A percentile compares a stretch with the other conserved stretches of the same genome.
These are phyloP conservation scores for Ophioninae sp. DNA, from an alignment of 2,888 invertebrate species.

Conservation along the genomic window DNA sequence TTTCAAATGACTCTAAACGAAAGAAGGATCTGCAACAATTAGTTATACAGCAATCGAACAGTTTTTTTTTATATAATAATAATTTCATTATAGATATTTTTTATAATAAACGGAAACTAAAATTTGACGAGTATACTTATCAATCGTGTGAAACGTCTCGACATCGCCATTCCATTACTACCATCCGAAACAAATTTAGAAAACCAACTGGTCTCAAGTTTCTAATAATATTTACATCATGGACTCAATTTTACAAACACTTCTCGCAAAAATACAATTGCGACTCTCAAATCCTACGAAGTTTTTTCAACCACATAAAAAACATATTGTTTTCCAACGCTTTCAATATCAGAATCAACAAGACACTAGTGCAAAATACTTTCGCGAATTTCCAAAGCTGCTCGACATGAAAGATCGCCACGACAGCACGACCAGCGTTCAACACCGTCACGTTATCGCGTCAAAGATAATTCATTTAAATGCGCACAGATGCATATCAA, in stretches of 20 bases:
- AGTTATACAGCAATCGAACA: too few species aligned
- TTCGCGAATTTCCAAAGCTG: neutral
- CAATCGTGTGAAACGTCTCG: too few species aligned
- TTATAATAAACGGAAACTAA: too few species aligned
- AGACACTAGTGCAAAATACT: neutral
- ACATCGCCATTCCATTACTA: too few species aligned
- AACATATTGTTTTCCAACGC: neutral
- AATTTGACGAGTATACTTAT: too few species aligned
- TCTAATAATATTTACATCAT: neutral
- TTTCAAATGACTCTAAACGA: too few species aligned
- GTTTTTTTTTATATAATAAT: too few species aligned
- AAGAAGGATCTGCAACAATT: too few species aligned
- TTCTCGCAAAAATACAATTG: neutral
- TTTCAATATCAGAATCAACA: neutral
- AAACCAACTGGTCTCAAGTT: too few species aligned
- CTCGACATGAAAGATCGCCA: neutral
- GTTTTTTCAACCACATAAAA: neutral
- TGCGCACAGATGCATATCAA: neutral
- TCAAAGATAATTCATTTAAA: neutral
- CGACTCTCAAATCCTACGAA: neutral
- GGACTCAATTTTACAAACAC: neutral
- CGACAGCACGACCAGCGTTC: neutral
- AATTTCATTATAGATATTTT: too few species aligned
- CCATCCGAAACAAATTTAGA: too few species aligned
- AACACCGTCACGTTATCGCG: conserved; percentile 3